Evolutionary conservation across 2,113 vertebrate species (phyloP), one percentile per base, ranked within the genome.

Genomic region (Pseudolaguvia tuberculata): DNA sequence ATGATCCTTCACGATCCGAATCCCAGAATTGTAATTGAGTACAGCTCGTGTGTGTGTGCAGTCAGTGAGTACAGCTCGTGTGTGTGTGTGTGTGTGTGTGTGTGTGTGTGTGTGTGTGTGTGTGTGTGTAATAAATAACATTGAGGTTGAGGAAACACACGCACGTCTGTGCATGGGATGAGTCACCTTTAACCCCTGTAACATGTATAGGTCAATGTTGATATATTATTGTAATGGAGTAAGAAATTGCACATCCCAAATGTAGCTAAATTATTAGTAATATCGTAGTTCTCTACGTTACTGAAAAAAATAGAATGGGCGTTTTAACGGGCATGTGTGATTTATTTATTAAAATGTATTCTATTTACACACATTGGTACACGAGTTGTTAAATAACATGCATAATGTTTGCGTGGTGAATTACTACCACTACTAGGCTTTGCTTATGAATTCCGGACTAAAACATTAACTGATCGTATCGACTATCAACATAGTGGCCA

Each of bases 11-110:
- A n/a, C n/a, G n/a, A n/a, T n/a, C n/a, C n/a, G n/a, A n/a, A n/a
- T n/a, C n/a, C n/a, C n/a, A n/a, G n/a, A n/a, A n/a, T n/a, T n/a
- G n/a, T n/a, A n/a, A n/a, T n/a, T n/a, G n/a, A n/a, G n/a, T n/a
- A n/a, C n/a, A n/a, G n/a, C n/a, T n/a, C n/a, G n/a, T n/a, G n/a
- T n/a, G n/a, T n/a, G n/a, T n/a, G n/a, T n/a, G n/a, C 81, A 86
- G 86, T 85, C 83, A 93, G 96, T 99, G 95, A 99, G 97, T 98
- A 89, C 87, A 88, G 85, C 87, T 88, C 89, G 77, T 61, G 69
- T 72, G 48, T 72, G 31, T 68, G 70, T 70, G 48, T 72, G 48
- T 58, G 23, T 42, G 23, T 47, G 56, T 72, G 31, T n/a, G n/a
- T n/a, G n/a, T n/a, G n/a, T n/a, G n/a, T n/a, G n/a, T n/a, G n/a